Evolutionary conservation across 2,797 vertebrate genomes (phyloP).

Genomic region (Coilia nasus): DNA sequence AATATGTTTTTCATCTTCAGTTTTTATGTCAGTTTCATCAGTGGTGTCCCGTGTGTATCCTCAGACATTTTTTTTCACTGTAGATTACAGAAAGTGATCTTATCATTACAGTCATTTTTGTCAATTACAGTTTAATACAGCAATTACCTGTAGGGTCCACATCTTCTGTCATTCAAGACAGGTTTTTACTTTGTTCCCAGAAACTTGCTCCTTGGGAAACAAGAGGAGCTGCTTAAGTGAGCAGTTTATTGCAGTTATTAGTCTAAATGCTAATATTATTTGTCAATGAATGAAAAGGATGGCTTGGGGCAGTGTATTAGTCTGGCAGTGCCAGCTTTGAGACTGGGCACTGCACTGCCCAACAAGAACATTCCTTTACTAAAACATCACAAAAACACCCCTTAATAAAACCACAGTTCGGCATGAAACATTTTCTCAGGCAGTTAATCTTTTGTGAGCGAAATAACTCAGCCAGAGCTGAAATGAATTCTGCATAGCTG

Average conservation of each 20-base stretch:
- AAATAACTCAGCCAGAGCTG: background rate
- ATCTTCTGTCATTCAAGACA: slow-evolving; percentile 67
- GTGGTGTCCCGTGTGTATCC: slow-evolving; percentile 52
- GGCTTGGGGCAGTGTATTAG: slow-evolving; percentile 32
- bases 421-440: background rate
- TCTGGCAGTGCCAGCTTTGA: slow-evolving; percentile 19
- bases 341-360: slow-evolving; percentile 29
- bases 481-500: background rate
- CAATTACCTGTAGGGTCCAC: slow-evolving; percentile 69
- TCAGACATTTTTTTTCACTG: slow-evolving; percentile 68
- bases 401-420: background rate
- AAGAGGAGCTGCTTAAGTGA: slow-evolving; percentile 44
- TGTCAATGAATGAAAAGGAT: slow-evolving; percentile 50
- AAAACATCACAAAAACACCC: background rate
- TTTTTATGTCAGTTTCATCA: slow-evolving; percentile 34
- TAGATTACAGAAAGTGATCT: slow-evolving; percentile 72
- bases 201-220: slow-evolving; percentile 60
- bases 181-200: slow-evolving; percentile 69
- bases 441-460: background rate
- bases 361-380: background rate
- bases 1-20: too few relatives aligned
- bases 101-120: slow-evolving; percentile 72
- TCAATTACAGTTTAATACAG: slow-evolving; percentile 77
- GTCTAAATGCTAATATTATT: slow-evolving; percentile 54
- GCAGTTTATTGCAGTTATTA: slow-evolving; percentile 46